Conservation (phyloP, 2,113 vertebrate genomes). For the Raja brachyura region DNA sequence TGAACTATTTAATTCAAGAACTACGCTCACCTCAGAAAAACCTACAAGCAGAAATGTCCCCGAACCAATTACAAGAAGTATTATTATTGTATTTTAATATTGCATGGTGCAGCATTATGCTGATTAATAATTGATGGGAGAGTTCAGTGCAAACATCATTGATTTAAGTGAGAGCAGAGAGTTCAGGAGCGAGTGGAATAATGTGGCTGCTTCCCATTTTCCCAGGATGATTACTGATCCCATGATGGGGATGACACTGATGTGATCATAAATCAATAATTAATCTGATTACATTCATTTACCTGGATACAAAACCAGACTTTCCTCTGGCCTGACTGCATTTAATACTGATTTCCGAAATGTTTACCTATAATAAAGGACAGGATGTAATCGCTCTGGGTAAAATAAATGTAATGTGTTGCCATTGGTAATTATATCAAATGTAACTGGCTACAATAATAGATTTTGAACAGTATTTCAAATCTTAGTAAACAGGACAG, state of each 20-base stretch:
- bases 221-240: constrained; percentile 29
- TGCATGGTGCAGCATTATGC: background rate
- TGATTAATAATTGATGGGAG: background rate
- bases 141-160: background rate
- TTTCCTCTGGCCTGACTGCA: constrained; percentile 30
- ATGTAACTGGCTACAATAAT: background rate
- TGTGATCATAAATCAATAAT: constrained; percentile 34
- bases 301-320: constrained; percentile 22
- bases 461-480: background rate
- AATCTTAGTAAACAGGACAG: background rate
- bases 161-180: background rate
- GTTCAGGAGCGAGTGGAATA: background rate
- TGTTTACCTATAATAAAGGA: constrained; percentile 5
- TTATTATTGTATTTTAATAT: background rate
- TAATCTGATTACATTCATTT: constrained; percentile 31
- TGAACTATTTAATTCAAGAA: background rate
- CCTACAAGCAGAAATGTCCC: background rate
- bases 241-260: constrained; percentile 11
- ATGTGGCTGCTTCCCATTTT: background rate
- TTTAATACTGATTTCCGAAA: constrained; percentile 30
- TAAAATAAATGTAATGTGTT: background rate
- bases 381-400: background rate
- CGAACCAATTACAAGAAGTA: background rate
- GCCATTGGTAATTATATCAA: constrained; percentile 17
- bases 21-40: background rate